Evolutionary conservation across 2,888 invertebrate genomes (phyloP).

Genomic region (Macaria liturata): DNA sequence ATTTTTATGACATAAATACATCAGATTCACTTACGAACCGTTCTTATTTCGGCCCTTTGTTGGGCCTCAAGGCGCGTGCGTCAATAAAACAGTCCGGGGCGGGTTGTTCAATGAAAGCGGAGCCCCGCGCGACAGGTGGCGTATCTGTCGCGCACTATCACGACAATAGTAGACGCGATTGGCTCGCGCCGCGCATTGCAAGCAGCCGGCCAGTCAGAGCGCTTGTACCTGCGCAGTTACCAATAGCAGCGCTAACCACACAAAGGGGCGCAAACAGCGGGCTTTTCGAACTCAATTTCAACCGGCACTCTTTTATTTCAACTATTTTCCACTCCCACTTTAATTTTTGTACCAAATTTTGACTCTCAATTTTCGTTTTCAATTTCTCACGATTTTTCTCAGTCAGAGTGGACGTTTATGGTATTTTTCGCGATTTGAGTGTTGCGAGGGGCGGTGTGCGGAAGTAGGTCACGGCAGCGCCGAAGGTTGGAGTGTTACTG

Average conservation of each 20-base stretch:
- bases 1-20: constrained; percentile 92
- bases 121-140: constrained; percentile 76
- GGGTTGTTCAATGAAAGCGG: constrained; percentile 77
- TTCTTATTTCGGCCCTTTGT: constrained; percentile 81
- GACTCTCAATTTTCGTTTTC: constrained; percentile 2
- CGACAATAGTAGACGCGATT: constrained; percentile 47
- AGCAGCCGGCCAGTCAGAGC: constrained; percentile 57
- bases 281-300: constrained; percentile 50
- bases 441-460: constrained; percentile 40
- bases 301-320: constrained; percentile 38
- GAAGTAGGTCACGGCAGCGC: constrained; percentile 72
- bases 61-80: constrained; percentile 82
- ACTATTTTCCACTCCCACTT: constrained; percentile 32
- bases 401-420: constrained; percentile 6
- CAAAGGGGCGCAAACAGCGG: constrained; percentile 49
- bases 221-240: constrained; percentile 40
- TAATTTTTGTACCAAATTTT: constrained; percentile 18
- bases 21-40: constrained; percentile 82
- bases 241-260: constrained; percentile 52
- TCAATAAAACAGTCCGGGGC: constrained; percentile 73
- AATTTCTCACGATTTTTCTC: constrained; percentile 8
- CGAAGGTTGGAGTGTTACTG: constrained; percentile 74
- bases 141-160: constrained; percentile 63
- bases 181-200: constrained; percentile 42
- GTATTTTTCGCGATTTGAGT: constrained; percentile 24